phyloP scores from a whole-genome alignment of 1,140 invertebrate genomes.

The Pectinophora gossypiella region DNA sequence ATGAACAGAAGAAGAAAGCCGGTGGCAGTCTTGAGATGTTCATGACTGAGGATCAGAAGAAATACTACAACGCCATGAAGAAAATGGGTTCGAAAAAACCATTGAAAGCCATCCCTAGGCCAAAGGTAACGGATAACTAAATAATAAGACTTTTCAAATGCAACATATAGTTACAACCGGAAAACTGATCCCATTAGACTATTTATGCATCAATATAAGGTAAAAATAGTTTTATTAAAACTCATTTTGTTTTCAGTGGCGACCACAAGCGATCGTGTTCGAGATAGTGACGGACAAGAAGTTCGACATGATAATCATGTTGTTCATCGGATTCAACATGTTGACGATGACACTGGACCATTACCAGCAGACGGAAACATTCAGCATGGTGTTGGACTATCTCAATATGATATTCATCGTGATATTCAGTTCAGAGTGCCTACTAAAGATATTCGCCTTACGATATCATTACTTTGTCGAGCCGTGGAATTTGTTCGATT shows the following conservation, averaged over 20 bases:
- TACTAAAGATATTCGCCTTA: constrained; percentile 97
- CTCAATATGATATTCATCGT: constrained; percentile 98
- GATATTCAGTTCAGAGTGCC: constrained; percentile 98
- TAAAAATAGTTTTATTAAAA: not conserved
- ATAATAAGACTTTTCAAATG: not conserved
- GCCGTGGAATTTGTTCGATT: constrained; percentile 99
- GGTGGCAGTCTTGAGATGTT: constrained; percentile 99
- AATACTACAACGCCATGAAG: constrained; percentile 99
- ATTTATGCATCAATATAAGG: no score
- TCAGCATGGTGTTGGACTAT: constrained; percentile 89
- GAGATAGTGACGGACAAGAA: constrained; percentile 98
- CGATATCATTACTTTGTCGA: constrained; percentile 99
- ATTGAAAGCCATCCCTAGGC: constrained; percentile 97
- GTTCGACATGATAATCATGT: constrained; percentile 99
- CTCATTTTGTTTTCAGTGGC: constrained; percentile 96
- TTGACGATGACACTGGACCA: constrained; percentile 98
- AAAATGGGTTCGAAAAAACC: constrained; percentile 99
- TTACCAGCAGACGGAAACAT: constrained; percentile 90
- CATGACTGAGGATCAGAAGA: constrained; percentile 99
- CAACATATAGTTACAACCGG: not conserved
- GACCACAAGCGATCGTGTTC: constrained; percentile 96
- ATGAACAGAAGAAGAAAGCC: constrained; percentile 99
- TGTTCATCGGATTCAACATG: constrained; percentile 99
- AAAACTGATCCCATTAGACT: no score
- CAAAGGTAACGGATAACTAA: constrained; percentile 89